phyloP scores from a whole-genome alignment of 2,797 vertebrate genomes.

The Sciurus vulgaris region DNA sequence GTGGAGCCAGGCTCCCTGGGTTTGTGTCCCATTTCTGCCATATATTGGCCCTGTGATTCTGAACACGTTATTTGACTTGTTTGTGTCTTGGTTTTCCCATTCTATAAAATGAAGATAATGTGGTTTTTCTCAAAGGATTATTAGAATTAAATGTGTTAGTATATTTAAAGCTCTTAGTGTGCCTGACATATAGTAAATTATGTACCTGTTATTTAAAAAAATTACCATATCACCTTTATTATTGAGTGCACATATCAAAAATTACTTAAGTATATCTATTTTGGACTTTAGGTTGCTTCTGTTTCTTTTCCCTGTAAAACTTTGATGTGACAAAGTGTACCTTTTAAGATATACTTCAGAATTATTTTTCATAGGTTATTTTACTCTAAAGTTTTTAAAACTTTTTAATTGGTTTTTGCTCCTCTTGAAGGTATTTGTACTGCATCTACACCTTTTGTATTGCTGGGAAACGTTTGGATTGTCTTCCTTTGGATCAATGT shows the following conservation, averaged over 20 bases:
- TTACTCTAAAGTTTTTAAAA: slow-evolving; percentile 6
- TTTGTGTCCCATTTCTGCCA: neutral
- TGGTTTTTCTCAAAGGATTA: neutral
- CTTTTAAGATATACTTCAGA: slow-evolving; percentile 43
- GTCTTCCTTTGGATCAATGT: slow-evolving; percentile 94
- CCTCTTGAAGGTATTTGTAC: slow-evolving; percentile 94
- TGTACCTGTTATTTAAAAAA: neutral
- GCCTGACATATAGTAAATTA: slow-evolving; percentile 58
- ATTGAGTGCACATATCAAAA: slow-evolving; percentile 9
- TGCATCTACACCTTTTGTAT: slow-evolving; percentile 96
- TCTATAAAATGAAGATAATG: slow-evolving; percentile 31
- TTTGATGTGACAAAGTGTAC: slow-evolving; percentile 9
- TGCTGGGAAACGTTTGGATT: slow-evolving; percentile 97
- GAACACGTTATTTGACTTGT: slow-evolving; percentile 59
- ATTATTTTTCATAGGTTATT: slow-evolving; percentile 60
- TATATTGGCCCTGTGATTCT: slow-evolving; percentile 60
- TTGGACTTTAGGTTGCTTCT: slow-evolving; percentile 33
- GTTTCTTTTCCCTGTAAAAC: slow-evolving; percentile 30
- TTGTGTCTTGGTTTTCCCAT: neutral
- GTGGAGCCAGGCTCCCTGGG: slow-evolving; percentile 74
- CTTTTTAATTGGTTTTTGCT: slow-evolving; percentile 60
- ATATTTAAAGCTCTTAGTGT: neutral
- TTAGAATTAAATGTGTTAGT: slow-evolving; percentile 16
- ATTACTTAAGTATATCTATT: neutral
- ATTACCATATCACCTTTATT: neutral